Evolutionary conservation across 2,113 vertebrate genomes (phyloP), one percentile per base, ranked within the genome.

Genomic region (Pollimyrus isidori): DNA sequence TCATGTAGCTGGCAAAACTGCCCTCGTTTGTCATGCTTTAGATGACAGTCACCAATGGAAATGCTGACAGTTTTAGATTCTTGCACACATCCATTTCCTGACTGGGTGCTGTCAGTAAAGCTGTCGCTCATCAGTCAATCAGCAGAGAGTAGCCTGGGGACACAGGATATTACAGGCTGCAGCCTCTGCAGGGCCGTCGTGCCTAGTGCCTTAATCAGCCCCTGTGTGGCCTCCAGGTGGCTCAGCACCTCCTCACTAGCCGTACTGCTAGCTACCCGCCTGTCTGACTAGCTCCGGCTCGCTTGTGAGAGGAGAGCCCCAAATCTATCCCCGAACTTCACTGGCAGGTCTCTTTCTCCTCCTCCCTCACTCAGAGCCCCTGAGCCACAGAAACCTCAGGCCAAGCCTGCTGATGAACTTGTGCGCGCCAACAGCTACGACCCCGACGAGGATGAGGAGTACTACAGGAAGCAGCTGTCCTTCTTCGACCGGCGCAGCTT

Each of bases 381-480:
- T 58, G 98, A 99, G 95, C 98, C 97, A 52, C 98, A 99, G 91
- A 98, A 98, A 95, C 96, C 98, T 93, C 98, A 98, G 42, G 88
- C 94, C 5, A 98, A 97, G 92, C 95, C 97, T 0, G 94, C 96
- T 30, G 97, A 99, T 90, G 98, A 99, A 48, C 94, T 97, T 0
- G 94, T 97, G 48, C 97, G 97, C 39, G 94, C 97, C 82, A 99
- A 99, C 91, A 97, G 98, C 89, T 98, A 98, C 0, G 97, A 99
- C 89, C 97, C 96, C 0, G 98, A 99, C 80, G 98, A 99, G 65
- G 98, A 99, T 46, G 98, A 99, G 91, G 98, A 99, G 52, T 98
- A 98, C 89, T 99, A 99, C 86, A 96, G 97, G 48, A 99, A 99
- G 91, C 98, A 99, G 94, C 96, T 99, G 90, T 99, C 98, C 0